These are phyloP conservation scores for Cephus runcator DNA, from an alignment of 2,888 invertebrate genomes.

Conservation along the genomic window DNA sequence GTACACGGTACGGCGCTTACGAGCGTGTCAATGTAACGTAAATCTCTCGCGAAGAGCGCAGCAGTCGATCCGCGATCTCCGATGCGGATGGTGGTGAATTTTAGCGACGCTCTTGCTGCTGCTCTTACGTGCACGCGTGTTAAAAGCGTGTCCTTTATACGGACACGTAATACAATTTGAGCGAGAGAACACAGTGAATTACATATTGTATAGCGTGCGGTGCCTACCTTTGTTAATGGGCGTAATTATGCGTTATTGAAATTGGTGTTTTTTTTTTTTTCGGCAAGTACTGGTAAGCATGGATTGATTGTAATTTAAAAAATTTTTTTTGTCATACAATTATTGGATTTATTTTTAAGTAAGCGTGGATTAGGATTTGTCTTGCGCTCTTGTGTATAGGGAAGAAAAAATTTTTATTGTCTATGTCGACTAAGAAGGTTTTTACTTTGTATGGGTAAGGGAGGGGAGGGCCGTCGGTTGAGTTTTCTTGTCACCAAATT, in stretches of 20 bases:
- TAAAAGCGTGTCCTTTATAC: not conserved
- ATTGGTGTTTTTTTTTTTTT: no score
- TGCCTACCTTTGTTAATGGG: not conserved
- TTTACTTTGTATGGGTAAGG: no score
- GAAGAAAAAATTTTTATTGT: no score
- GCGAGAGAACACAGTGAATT: not conserved
- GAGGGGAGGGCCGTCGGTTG: no score
- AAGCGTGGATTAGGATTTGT: not conserved
- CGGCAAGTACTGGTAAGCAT: not conserved
- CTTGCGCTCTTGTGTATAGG: no score
- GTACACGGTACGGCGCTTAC: no score
- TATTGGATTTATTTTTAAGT: not conserved
- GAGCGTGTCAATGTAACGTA: not conserved
- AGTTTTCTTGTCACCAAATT: no score
- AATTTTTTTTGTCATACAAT: not conserved
- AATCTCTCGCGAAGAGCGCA: not conserved
- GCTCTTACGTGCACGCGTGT: not conserved
- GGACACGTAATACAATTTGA: not conserved
- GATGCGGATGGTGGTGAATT: no score
- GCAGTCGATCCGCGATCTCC: not conserved
- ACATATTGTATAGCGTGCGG: no score
- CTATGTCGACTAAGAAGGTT: no score
- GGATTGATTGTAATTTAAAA: not conserved
- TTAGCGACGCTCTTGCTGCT: not conserved
- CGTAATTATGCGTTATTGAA: no score